phyloP scores from a whole-genome alignment of 64 coral and sea anemone species.

The Stichodactyla mertensii region DNA sequence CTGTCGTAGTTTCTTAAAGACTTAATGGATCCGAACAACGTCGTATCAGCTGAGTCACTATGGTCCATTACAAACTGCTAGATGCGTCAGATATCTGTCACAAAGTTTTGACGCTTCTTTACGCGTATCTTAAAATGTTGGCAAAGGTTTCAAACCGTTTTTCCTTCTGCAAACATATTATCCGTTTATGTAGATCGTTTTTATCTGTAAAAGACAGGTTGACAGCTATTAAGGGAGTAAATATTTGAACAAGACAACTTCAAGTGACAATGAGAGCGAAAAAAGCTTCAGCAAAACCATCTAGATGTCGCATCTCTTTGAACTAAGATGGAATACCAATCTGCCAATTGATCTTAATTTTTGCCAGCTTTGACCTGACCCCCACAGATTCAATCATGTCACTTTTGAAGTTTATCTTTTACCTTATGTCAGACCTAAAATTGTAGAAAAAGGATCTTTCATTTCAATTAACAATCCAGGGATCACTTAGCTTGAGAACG shows the following conservation, averaged over 20 bases:
- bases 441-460: too few species aligned
- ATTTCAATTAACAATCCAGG: too few species aligned
- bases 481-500: neutral
- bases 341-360: neutral
- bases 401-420: neutral
- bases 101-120: neutral
- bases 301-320: neutral
- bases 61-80: neutral
- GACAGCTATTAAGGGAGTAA: conserved; percentile 5
- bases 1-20: neutral
- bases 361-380: neutral
- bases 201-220: neutral
- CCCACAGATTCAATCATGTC: neutral
- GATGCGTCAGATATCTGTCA: neutral
- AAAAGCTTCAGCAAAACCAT: neutral
- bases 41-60: neutral
- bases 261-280: neutral
- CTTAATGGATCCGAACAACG: neutral
- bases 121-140: neutral
- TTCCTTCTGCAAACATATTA: neutral
- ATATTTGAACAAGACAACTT: neutral
- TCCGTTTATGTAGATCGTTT: neutral
- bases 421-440: neutral
- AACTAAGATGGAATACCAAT: neutral
- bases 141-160: neutral